Evolutionary conservation across 1,140 invertebrate genomes (phyloP).

Genomic region (Bombus superbus): DNA sequence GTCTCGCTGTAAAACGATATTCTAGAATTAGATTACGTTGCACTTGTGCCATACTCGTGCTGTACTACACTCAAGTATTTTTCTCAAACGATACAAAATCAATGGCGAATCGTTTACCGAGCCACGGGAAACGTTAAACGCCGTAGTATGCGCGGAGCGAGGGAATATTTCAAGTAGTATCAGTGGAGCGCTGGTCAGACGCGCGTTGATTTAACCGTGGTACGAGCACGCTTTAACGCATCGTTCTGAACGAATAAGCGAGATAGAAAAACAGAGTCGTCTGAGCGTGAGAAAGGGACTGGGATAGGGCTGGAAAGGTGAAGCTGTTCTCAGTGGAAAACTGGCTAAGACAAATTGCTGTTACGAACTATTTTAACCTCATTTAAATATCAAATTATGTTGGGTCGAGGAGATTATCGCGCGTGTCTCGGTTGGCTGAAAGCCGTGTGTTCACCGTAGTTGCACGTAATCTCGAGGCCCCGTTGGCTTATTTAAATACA

Average conservation of each 20-base stretch:
- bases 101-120: background rate
- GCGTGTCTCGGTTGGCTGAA: constrained; percentile 10
- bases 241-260: constrained; percentile 23
- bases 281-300: background rate
- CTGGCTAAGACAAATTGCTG: constrained; percentile 76
- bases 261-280: constrained; percentile 1
- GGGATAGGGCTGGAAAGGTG: background rate
- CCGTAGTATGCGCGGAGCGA: background rate
- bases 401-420: constrained; percentile 42
- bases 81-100: background rate
- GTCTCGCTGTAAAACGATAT: background rate
- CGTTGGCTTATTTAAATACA: constrained; percentile 36
- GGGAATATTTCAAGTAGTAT: background rate
- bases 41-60: background rate
- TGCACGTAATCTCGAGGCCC: constrained; percentile 29
- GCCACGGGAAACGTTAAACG: background rate
- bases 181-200: background rate
- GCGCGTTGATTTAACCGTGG: background rate
- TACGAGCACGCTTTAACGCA: constrained; percentile 11
- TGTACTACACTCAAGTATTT: background rate
- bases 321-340: constrained; percentile 49
- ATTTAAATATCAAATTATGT: constrained; percentile 78
- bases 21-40: background rate
- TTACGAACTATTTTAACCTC: constrained; percentile 77
- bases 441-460: constrained; percentile 25